Percentiles rank a stretch among this genome's conserved stretches.
Conservation (phyloP, 2,113 vertebrate species). For the Zosterops lateralis region DNA sequence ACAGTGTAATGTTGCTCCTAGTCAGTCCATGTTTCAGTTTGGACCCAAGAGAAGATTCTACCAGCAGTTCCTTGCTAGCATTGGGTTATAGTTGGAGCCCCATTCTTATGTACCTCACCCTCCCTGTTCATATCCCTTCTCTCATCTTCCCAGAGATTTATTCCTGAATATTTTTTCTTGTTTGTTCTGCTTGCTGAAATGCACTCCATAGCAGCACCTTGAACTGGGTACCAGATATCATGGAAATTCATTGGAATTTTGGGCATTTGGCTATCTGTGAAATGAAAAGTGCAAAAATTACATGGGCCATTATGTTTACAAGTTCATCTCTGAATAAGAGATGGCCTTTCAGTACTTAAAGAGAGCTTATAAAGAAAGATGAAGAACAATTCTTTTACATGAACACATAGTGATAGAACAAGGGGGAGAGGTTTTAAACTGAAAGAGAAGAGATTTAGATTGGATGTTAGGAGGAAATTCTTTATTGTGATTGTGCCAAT, state of each 20-base stretch:
- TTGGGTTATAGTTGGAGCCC: background rate
- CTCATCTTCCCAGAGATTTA: background rate
- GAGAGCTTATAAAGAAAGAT: background rate
- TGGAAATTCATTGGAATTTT: background rate
- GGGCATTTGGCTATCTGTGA: background rate
- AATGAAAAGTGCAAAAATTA: background rate
- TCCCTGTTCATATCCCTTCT: background rate
- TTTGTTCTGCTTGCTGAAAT: background rate
- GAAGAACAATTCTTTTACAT: background rate
- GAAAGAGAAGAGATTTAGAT: background rate
- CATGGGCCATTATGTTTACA: rapidly evolving
- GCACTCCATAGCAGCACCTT: background rate
- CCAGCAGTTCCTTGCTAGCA: background rate
- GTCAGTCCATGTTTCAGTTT: background rate
- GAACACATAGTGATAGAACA: background rate
- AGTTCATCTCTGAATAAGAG: background rate
- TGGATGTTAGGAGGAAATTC: background rate
- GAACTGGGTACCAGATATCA: background rate
- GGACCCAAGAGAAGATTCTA: background rate
- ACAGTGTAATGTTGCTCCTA: background rate
- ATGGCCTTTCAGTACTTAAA: background rate
- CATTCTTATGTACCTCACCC: background rate
- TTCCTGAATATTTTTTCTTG: background rate
- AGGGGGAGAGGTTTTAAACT: background rate
- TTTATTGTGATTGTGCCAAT: background rate